Evolutionary conservation across 2,888 invertebrate species (phyloP), one percentile per base, ranked within the genome.

Genomic region (Agrochola macilenta): DNA sequence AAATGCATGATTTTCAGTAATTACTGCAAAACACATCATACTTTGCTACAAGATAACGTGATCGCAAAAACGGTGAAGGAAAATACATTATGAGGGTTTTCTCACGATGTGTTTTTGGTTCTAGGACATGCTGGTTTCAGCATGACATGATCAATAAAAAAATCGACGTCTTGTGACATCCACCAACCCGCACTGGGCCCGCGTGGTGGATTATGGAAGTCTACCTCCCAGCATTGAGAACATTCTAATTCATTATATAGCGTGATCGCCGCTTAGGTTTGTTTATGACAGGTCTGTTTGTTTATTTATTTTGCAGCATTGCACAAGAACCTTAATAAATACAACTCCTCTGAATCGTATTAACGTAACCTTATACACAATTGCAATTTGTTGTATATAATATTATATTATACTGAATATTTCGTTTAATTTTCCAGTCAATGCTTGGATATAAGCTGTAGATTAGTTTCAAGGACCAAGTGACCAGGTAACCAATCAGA

Each of bases 241-340:
- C 11, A 26, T 20, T 66, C 11, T 11, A n/a, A 12, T 23, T 35
- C 7, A 63, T 12, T 23, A 35, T 35, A 8, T 8, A 14, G 43
- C n/a, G 17, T 49, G 17, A 26, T 60, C 35, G 12, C 26, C 2
- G 35, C 12, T n/a, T 20, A 20, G 4, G 12, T 43, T 43, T 49
- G 23, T 52, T 61, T 20, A n/a, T 30, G n/a, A 43, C 5, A 52
- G 0, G 14, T 7, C 11, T n/a, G 3, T 52, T 9, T 30, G 17
- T 78, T 78, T 49, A 49, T 60, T 60, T 72, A 73, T 60, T 26
- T 39, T 20, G 17, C 9, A 20, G 8, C 46, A 20, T n/a, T 69
- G 46, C 58, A 14, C 11, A 61, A 46, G 63, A 57, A n/a, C 58
- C 54, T 65, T 52, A 64, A 64, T 26, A 30, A 70, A 14, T 2